Base-by-base conservation (phyloP, 2,888 invertebrate species). In the Drosophila nr. fundita region DNA sequence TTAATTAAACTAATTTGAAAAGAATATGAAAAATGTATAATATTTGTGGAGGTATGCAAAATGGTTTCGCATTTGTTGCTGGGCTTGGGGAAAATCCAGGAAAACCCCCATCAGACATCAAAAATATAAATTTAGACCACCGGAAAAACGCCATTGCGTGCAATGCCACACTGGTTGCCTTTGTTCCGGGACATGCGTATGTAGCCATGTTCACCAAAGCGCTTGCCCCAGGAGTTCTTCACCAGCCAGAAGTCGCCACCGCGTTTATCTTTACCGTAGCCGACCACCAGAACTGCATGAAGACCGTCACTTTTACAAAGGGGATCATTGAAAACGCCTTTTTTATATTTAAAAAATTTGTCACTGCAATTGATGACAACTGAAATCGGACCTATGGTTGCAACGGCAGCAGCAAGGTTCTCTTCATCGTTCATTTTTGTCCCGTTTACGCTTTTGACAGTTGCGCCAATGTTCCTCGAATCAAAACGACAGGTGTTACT, bases 151-250 rank as follows among this genome's bases (percentile, higher is more conserved):
- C 97, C 96, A 76, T 94, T 91, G 55, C 95, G 94, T 54, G 98
- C 98, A 92, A 98, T 95, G 82, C 97, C 97, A 92, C 98, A 98
- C 91, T 96, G 95, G 93, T 98, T 98, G 54, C 96, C 87, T 87
- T 94, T 94, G 93, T 98, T 97, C 83, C 98, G 95, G 24, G 97
- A 95, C 96, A 98, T 97, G 93, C 96, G 96, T 90, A 98, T 96
- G 94, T 97, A 98, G 36, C 98, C 98, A 0, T 95, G 90, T 29
- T 95, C 94, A 30, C 98, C 98, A 97, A 97, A 98, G 2, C 86
- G 83, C 18, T 91, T 87, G 7, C 95, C 94, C 95, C 95, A 96
- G 21, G 95, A 95, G 91, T 96, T 96, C 90, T 96, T 96, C 3
- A 96, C 95, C n/a, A 96, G 84, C 96, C 96, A 96, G 83, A 95